These are phyloP conservation scores for Dynastes grantii DNA, from an alignment of 2,888 invertebrate genomes.

Conservation along the genomic window DNA sequence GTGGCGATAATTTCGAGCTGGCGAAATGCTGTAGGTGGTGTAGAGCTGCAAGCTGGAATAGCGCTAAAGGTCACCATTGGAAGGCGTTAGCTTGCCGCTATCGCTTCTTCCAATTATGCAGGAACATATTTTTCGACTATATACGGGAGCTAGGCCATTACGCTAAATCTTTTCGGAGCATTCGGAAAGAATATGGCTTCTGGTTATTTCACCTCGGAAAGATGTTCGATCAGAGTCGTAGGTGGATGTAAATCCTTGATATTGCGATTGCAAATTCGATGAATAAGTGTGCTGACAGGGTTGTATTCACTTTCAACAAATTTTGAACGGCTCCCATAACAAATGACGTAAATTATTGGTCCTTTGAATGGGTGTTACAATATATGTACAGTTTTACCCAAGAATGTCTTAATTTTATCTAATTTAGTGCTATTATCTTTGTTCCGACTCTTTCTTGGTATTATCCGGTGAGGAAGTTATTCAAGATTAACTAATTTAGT, in stretches of 20 bases:
- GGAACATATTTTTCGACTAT: conserved; percentile 14
- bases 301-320: background rate
- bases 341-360: no score
- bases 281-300: background rate
- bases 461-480: no score
- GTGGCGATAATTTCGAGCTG: conserved; percentile 1
- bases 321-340: no score
- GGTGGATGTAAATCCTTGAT: background rate
- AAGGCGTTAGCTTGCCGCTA: conserved; percentile 1
- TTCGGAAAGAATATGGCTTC: conserved; percentile 12
- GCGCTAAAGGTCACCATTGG: conserved; percentile 1
- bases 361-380: no score
- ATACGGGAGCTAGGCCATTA: background rate
- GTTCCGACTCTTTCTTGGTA: no score
- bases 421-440: no score
- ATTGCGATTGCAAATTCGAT: background rate
- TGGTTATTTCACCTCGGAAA: background rate
- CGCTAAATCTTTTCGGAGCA: background rate
- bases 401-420: no score
- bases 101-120: conserved; percentile 5
- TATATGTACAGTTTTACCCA: no score
- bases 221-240: background rate
- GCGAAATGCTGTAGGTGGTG: background rate
- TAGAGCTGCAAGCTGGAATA: background rate
- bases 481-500: no score